Evolutionary conservation across 2,113 vertebrate genomes (phyloP).

Genomic region (Corynorhinus townsendii): DNA sequence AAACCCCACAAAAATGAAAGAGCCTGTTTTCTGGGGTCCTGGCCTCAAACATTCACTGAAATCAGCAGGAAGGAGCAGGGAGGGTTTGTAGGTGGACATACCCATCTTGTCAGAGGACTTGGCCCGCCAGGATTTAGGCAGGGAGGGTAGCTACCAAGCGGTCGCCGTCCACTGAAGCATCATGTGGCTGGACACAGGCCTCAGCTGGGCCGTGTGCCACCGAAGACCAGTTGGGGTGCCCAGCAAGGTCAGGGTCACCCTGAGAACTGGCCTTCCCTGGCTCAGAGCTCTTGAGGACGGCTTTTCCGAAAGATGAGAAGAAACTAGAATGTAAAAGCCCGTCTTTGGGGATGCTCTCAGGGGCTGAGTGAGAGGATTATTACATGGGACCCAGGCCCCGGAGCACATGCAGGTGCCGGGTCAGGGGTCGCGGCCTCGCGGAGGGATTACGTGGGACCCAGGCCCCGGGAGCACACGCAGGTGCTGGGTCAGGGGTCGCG

Average conservation of each 20-base stretch:
- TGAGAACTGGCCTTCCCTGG: no score
- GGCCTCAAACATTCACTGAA: background rate
- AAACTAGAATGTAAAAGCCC: background rate
- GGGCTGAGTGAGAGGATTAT: accelerated
- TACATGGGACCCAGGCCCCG: no score
- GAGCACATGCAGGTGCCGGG: no score
- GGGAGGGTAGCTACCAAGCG: background rate
- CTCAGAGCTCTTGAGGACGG: background rate
- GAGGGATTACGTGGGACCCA: background rate
- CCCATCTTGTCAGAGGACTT: background rate
- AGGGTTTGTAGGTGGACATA: no score
- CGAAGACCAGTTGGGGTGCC: no score
- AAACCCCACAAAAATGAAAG: background rate
- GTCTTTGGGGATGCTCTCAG: accelerated
- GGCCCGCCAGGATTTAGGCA: background rate
- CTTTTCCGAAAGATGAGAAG: background rate
- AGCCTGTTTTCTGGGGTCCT: background rate
- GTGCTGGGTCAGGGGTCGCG: no score
- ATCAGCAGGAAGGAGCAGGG: background rate
- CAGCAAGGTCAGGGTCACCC: background rate
- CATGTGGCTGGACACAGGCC: no score
- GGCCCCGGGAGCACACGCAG: background rate
- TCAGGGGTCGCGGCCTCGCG: no score
- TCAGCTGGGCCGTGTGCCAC: background rate
- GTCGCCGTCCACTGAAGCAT: background rate